Evolutionary conservation across 2,113 vertebrate genomes (phyloP), one percentile per base, ranked within the genome.

Genomic region (Penelope pileata): DNA sequence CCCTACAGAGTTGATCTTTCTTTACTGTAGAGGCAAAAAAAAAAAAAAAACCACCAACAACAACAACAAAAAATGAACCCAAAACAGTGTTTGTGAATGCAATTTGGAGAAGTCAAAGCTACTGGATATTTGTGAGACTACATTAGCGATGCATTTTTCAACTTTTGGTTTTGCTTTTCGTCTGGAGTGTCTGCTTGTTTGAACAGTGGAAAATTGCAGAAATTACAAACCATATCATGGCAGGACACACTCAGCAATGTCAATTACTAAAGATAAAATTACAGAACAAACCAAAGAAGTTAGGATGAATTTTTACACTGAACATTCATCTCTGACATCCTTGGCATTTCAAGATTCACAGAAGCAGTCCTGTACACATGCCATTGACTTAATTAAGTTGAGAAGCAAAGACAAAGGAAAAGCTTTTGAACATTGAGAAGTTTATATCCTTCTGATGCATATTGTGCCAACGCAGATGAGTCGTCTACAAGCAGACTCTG

Each of bases 401-500:
- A 22, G 38, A 86, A 79, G 62, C 17, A 81, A 62, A 83, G 66
- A 14, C 0, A 0, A 92, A 82, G 27, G 21, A 54, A 80, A 83
- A 83, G 3, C 8, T 69, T 53, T 36, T 67, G 59, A 38, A 92
- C 90, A 64, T 11, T 38, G 24, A 24, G 2, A 45, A 21, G 32
- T 77, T 84, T 67, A 27, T 36, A 54, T 14, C 24, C 5, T 64
- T 29, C 16, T 53, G 26, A 88, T 54, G 42, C 17, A 19, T 17
- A 74, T 6, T 0, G 2, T 53, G 64, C 14, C 38, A 60, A 3
- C 5, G n/a, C 7, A 0, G 0, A 5, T 0, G 16, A 51, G 24
- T 58, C 23, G 8, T 53, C 30, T 10, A 50, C 10, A 32, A 19
- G 36, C 24, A 91, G 53, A 60, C 29, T 67, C 32, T 51, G 26